phyloP scores from a whole-genome alignment of 2,888 invertebrate species.

The Lasioglossum oenotherae region DNA sequence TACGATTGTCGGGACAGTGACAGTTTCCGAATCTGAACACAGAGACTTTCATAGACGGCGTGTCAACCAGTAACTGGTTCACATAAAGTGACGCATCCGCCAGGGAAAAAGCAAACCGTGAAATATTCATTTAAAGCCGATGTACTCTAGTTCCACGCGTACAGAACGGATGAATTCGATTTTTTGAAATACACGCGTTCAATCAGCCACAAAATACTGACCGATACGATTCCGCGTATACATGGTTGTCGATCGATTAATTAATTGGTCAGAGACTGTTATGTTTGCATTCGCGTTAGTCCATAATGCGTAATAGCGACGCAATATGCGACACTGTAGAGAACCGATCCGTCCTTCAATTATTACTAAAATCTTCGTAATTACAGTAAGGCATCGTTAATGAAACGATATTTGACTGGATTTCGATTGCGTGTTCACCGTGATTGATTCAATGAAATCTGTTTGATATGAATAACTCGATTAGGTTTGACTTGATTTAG shows the following conservation, averaged over 20 bases:
- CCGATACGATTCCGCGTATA: background rate
- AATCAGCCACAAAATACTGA: background rate
- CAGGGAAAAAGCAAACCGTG: slow-evolving; percentile 19
- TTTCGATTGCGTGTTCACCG: background rate
- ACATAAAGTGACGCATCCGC: slow-evolving; percentile 5
- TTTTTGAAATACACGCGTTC: slow-evolving; percentile 9
- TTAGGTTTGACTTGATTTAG: background rate
- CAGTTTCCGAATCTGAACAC: slow-evolving; percentile 26
- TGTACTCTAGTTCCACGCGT: slow-evolving; percentile 14
- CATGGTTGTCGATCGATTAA: background rate
- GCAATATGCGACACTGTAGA: background rate
- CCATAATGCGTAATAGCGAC: background rate
- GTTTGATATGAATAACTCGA: background rate
- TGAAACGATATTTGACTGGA: background rate
- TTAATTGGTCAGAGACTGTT: background rate
- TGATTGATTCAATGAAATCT: background rate
- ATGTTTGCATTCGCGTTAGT: background rate
- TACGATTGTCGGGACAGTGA: slow-evolving; percentile 20
- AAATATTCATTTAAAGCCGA: slow-evolving; percentile 58
- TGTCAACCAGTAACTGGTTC: slow-evolving; percentile 20
- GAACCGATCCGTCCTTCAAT: background rate
- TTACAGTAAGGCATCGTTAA: background rate
- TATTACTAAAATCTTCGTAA: background rate
- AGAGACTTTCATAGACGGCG: slow-evolving; percentile 15
- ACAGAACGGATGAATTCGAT: slow-evolving; percentile 9